Evolutionary conservation across 2,797 vertebrate species (phyloP).

Genomic region (Aplochiton taeniatus): DNA sequence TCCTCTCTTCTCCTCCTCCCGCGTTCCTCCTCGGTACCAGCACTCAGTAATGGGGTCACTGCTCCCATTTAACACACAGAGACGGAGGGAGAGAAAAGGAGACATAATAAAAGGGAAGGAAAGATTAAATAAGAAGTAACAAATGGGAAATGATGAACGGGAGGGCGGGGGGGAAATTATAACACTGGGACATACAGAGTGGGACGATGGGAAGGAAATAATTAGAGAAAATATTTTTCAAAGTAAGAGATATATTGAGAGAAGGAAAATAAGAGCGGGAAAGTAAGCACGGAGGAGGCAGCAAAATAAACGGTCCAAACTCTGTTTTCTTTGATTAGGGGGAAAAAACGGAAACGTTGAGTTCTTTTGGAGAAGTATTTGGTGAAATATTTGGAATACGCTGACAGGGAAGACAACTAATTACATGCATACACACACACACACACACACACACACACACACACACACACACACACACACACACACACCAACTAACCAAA

Average conservation of each 20-base stretch:
- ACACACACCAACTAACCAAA: slow-evolving; percentile 21
- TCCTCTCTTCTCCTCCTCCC: slow-evolving; percentile 56
- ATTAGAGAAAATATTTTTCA: slow-evolving; percentile 65
- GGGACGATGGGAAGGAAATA: slow-evolving; percentile 49
- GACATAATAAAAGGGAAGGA: slow-evolving; percentile 27
- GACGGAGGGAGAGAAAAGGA: slow-evolving; percentile 34
- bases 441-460: slow-evolving; percentile 14
- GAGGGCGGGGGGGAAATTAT: slow-evolving; percentile 52
- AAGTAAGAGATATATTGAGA: slow-evolving; percentile 54
- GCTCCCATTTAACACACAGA: slow-evolving; percentile 74
- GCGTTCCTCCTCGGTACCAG: slow-evolving; percentile 39
- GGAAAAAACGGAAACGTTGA: slow-evolving; percentile 56
- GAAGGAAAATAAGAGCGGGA: slow-evolving; percentile 13
- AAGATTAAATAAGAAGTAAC: slow-evolving; percentile 71
- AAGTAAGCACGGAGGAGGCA: neutral
- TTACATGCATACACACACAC: neutral
- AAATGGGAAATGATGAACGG: slow-evolving; percentile 40
- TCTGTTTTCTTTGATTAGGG: slow-evolving; percentile 45
- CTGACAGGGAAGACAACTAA: neutral
- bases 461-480: slow-evolving; percentile 18
- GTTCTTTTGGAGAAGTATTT: slow-evolving; percentile 49
- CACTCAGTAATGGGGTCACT: slow-evolving; percentile 72
- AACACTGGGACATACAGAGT: slow-evolving; percentile 30
- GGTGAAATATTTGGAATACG: slow-evolving; percentile 50
- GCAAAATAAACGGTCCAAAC: slow-evolving; percentile 34